Conservation (phyloP, 2,797 vertebrate genomes). For the Emydoidea blandingii region DNA sequence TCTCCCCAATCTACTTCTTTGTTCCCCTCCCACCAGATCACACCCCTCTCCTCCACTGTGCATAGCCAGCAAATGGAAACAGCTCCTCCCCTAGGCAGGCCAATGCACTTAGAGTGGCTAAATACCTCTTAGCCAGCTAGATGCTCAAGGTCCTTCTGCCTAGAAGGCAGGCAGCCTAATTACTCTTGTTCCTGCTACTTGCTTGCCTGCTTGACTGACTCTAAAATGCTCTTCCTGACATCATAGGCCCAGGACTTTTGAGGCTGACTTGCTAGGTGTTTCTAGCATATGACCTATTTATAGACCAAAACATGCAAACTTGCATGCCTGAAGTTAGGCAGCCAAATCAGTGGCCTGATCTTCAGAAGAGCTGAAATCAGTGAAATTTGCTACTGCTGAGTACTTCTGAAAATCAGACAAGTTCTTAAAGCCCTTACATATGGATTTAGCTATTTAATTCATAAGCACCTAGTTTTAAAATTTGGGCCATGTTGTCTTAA, state of each 20-base stretch:
- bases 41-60: background rate
- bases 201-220: background rate
- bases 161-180: no score
- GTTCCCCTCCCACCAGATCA: background rate
- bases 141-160: background rate
- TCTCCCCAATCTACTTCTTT: background rate
- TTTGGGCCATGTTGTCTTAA: background rate
- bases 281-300: background rate
- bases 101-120: background rate
- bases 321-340: background rate
- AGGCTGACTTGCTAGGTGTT: accelerated
- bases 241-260: background rate
- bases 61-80: background rate
- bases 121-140: background rate
- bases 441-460: background rate
- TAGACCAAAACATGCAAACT: background rate
- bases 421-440: background rate
- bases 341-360: background rate
- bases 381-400: background rate
- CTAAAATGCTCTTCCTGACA: accelerated
- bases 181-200: accelerated
- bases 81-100: background rate
- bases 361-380: background rate
- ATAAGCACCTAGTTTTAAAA: background rate
- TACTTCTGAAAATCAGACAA: background rate